Evolutionary conservation across 2,797 vertebrate species (phyloP).

Genomic region (Takifugu ocellatus): DNA sequence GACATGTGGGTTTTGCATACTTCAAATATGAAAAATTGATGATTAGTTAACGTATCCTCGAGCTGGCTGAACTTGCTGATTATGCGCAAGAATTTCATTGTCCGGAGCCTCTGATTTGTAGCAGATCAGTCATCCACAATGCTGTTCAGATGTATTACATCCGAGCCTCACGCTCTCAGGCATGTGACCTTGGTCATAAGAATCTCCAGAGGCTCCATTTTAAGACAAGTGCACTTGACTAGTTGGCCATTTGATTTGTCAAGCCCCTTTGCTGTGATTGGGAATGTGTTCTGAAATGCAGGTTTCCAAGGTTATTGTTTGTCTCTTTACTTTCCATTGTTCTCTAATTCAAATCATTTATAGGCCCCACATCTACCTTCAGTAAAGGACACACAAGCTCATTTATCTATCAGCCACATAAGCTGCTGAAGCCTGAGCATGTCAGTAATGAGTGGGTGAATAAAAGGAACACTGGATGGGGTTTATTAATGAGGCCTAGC

Average conservation of each 20-base stretch:
- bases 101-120: slow-evolving; percentile 50
- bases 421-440: slow-evolving; percentile 32
- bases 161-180: slow-evolving; percentile 28
- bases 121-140: slow-evolving; percentile 64
- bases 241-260: slow-evolving; percentile 66
- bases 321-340: slow-evolving; percentile 39
- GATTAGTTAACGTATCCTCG: slow-evolving; percentile 25
- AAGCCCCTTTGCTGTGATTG: slow-evolving; percentile 56
- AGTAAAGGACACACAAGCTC: slow-evolving; percentile 30
- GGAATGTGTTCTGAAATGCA: slow-evolving; percentile 40
- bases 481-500: slow-evolving; percentile 42
- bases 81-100: slow-evolving; percentile 46
- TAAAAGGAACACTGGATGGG: slow-evolving; percentile 36
- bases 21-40: no score
- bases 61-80: slow-evolving; percentile 30
- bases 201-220: slow-evolving; percentile 60
- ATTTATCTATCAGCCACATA: slow-evolving; percentile 48
- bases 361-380: slow-evolving; percentile 26
- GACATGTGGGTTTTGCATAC: slow-evolving; percentile 12
- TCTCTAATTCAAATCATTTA: slow-evolving; percentile 33
- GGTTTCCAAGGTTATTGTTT: slow-evolving; percentile 56
- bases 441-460: slow-evolving; percentile 43
- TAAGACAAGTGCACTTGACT: slow-evolving; percentile 65
- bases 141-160: slow-evolving; percentile 64
- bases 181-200: slow-evolving; percentile 57